phyloP scores from a whole-genome alignment of 2,797 vertebrate species.

The Sebastes cheni region DNA sequence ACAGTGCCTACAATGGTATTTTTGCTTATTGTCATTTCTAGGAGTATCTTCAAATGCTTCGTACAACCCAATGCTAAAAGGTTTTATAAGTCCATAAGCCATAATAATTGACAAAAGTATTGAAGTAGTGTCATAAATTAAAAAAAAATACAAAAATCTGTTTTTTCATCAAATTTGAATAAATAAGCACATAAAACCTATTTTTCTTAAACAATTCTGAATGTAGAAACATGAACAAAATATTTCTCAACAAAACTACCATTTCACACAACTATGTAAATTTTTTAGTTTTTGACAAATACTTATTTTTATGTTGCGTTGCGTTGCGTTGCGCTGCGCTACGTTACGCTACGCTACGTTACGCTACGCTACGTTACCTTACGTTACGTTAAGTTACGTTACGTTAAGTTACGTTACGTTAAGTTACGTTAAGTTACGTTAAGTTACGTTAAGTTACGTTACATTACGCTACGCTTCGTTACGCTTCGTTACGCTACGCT shows the following conservation, averaged over 20 bases:
- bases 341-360: accelerated
- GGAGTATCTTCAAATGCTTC: too few species aligned
- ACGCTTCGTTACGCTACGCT: too few species aligned
- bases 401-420: too few species aligned
- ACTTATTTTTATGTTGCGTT: background rate
- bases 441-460: too few species aligned
- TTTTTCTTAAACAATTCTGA: background rate
- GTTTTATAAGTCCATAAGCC: too few species aligned
- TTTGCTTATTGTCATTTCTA: too few species aligned
- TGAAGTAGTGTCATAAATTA: too few species aligned
- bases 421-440: accelerated
- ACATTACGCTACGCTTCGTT: accelerated
- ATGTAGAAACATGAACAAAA: background rate
- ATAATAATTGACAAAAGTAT: too few species aligned
- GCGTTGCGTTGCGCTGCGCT: too few species aligned
- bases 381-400: accelerated
- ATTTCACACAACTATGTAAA: background rate
- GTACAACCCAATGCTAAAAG: too few species aligned
- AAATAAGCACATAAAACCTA: background rate
- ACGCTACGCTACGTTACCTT: too few species aligned
- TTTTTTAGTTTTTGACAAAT: background rate
- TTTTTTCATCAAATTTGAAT: background rate
- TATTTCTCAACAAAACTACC: background rate
- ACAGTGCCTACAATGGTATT: background rate
- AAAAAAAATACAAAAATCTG: too few species aligned